Evolutionary conservation across 1,140 invertebrate species (phyloP), one percentile per base, ranked within the genome.

Genomic region (Papilio xuthus): DNA sequence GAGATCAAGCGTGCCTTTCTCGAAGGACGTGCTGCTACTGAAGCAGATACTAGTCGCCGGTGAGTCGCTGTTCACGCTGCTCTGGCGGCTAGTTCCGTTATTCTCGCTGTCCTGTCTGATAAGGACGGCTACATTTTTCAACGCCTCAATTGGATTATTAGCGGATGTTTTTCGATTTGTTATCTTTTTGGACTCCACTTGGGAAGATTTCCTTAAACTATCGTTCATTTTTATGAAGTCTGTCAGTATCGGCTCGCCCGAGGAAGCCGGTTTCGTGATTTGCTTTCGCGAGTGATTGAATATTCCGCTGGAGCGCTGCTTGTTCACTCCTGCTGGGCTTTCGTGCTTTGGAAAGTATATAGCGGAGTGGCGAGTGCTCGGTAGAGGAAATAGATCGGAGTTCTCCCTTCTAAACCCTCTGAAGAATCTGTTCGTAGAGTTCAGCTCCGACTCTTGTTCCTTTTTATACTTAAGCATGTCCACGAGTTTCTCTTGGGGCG

Each of bases 321-420:
- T 94, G 77, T 86, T 89, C 77, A 90, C 92, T 82, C 90, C 87
- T 80, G 84, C 87, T 91, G 91, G 94, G 84, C 82, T 94, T 88
- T 90, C 95, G 86, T 88, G 94, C 87, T 92, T 94, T 72, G 92
- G 91, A 85, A 88, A 96, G 94, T 88, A 95, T 89, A 97, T 94
- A 10, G 96, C 97, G 37, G 97, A 97, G 87, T 97, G 96, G 44
- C 97, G 93, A n/a, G 96, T 95, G 47, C 96, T 96, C 18, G 95
- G 94, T 53, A 95, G 84, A 1, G 96, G 96, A 85, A 97, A 97
- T 79, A 97, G 96, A 86, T 97, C 97, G 0, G 97, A 97, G 90
- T 97, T 97, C 89, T 97, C 97, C 77, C 97, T 95, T 37, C 97
- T 94, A 87, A 97, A 97, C n/a, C 96, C 96, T 79, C 96, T 95